Evolutionary conservation across 2,797 vertebrate species (phyloP).

Genomic region (Sylvia borin): DNA sequence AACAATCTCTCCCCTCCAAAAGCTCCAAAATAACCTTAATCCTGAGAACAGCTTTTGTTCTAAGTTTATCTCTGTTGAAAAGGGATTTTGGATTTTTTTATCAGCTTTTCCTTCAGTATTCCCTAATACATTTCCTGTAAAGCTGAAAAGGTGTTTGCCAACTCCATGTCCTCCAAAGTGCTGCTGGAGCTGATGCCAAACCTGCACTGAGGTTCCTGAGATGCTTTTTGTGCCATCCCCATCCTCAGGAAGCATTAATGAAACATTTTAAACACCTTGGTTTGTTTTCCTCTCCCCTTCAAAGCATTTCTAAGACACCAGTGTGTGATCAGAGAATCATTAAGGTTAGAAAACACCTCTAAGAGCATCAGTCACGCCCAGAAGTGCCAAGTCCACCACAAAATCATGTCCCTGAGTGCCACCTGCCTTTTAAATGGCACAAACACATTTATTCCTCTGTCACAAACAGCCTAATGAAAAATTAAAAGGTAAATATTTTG

Average conservation of each 20-base stretch:
- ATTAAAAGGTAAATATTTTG: not conserved
- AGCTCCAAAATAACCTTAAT: not conserved
- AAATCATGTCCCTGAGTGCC: not conserved
- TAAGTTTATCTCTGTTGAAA: not conserved
- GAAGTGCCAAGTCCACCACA: not conserved
- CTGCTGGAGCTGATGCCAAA: not conserved
- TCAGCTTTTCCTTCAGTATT: not conserved
- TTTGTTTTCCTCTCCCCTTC: not conserved
- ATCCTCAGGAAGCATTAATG: not conserved
- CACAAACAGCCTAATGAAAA: not conserved
- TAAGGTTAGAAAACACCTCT: not conserved
- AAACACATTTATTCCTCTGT: not conserved
- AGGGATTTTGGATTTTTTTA: not conserved
- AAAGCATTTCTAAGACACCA: not conserved
- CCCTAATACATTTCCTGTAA: not conserved
- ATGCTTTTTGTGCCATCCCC: not conserved
- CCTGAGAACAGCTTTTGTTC: not conserved
- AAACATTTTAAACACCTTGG: not conserved
- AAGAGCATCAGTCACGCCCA: not conserved
- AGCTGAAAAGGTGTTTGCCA: not conserved
- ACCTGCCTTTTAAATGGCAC: not conserved
- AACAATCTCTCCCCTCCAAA: not conserved
- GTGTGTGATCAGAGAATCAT: not conserved
- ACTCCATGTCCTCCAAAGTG: rapidly evolving
- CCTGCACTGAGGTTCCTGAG: not conserved